Evolutionary conservation across 2,113 vertebrate genomes (phyloP).

Genomic region (Ovis canadensis): DNA sequence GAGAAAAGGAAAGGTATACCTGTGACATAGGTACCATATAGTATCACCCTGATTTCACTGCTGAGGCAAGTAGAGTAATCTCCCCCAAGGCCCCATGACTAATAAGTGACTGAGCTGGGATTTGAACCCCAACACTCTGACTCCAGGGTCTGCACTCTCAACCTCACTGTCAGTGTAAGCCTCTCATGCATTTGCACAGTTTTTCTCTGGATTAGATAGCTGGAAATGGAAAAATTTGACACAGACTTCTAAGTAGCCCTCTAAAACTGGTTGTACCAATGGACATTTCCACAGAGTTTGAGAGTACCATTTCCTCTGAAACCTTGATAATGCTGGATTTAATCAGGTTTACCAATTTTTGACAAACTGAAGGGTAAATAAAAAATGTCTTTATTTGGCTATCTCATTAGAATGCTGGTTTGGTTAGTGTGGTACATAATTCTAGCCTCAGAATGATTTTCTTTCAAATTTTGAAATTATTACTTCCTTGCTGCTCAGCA

Average conservation of each 20-base stretch:
- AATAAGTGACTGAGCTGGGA: not conserved
- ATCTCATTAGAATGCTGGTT: not conserved
- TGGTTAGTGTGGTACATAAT: not conserved
- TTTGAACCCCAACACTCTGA: not conserved
- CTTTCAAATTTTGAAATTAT: not conserved
- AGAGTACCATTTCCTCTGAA: not conserved
- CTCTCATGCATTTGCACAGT: not conserved
- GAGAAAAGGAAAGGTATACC: not conserved
- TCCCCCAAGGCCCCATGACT: not conserved
- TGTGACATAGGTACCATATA: not conserved
- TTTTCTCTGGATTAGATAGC: not conserved
- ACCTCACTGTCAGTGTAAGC: not conserved
- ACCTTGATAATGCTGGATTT: not conserved
- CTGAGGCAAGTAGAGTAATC: not conserved
- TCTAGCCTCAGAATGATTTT: conserved; percentile 3
- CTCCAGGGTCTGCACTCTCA: not conserved
- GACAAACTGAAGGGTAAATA: not conserved
- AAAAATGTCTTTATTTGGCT: not conserved
- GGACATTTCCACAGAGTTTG: not conserved
- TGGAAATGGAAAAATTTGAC: not conserved
- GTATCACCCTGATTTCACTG: not conserved
- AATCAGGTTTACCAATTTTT: not conserved
- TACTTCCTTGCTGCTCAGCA: not conserved
- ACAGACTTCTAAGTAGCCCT: not conserved
- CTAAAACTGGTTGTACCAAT: not conserved